These are phyloP conservation scores for Coelopa pilipes DNA, from an alignment of 2,888 invertebrate species.

Conservation along the genomic window DNA sequence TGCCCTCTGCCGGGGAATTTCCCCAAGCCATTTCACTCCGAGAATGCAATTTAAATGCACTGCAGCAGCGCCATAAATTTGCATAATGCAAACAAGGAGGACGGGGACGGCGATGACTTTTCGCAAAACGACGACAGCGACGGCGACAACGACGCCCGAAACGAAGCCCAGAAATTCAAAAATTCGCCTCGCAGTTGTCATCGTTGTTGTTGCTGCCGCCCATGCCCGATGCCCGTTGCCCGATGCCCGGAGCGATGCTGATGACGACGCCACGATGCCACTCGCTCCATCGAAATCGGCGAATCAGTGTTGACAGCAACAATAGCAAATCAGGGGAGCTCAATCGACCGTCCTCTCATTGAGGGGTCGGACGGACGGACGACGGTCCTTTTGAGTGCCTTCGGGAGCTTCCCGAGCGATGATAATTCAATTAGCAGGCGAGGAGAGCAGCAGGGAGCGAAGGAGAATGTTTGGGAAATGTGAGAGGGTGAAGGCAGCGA, in stretches of 20 bases:
- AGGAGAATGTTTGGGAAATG: too few relatives aligned
- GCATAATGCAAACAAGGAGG: conserved; percentile 20
- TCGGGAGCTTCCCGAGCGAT: too few relatives aligned
- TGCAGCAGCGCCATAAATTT: conserved; percentile 2
- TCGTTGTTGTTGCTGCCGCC: not conserved
- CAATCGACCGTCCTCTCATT: conserved; percentile 1
- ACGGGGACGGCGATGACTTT: not conserved
- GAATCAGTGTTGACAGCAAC: conserved; percentile 27
- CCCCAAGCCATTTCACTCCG: not conserved
- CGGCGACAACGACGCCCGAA: too few relatives aligned
- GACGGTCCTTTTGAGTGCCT: not conserved
- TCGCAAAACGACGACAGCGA: not conserved
- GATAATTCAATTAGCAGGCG: too few relatives aligned
- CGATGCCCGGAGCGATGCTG: not conserved
- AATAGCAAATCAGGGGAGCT: not conserved
- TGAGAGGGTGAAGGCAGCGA: too few relatives aligned
- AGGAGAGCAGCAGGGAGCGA: too few relatives aligned
- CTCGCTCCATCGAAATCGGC: conserved; percentile 14
- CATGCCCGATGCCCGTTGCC: not conserved
- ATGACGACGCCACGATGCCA: not conserved
- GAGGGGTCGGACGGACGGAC: not conserved
- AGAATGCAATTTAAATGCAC: conserved; percentile 20
- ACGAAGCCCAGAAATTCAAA: not conserved
- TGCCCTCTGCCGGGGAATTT: not conserved
- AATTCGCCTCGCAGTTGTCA: conserved; percentile 6